These are phyloP conservation scores for Aphrocallistes beatrix DNA, from an alignment of 37 sponge, comb jelly and placozoan species.

Conservation along the genomic window DNA sequence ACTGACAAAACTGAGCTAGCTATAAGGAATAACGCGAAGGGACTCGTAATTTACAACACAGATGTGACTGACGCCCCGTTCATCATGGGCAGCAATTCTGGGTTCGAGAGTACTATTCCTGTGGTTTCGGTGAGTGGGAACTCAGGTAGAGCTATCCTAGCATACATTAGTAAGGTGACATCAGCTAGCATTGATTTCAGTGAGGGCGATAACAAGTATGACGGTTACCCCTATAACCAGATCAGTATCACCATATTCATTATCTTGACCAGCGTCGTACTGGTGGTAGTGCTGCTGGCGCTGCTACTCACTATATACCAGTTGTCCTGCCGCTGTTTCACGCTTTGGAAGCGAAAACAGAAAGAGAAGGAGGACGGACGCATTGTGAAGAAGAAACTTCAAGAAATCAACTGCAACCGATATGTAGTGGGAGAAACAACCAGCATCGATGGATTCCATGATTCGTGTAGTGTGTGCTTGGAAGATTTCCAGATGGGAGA, in stretches of 20 bases:
- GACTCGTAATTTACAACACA: not conserved
- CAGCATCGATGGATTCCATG: not conserved
- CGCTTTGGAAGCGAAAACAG: not conserved
- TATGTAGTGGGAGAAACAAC: not conserved
- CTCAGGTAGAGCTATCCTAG: not conserved
- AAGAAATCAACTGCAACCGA: not conserved
- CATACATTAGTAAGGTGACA: not conserved
- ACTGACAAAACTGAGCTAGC: not conserved
- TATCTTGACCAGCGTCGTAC: not conserved
- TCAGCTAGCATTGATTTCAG: not conserved
- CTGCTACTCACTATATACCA: not conserved
- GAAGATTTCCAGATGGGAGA: constrained; percentile 57
- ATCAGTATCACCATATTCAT: not conserved
- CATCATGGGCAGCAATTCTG: not conserved
- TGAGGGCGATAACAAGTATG: not conserved
- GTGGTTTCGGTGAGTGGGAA: not conserved
- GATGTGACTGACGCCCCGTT: not conserved
- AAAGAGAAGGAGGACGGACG: not conserved
- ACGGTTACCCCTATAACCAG: not conserved
- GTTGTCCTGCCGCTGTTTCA: not conserved
- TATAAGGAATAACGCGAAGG: not conserved
- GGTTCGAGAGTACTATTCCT: not conserved
- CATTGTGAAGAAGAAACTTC: not conserved
- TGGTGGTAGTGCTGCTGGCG: not conserved
- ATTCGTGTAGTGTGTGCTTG: constrained; percentile 80